Base-by-base conservation (phyloP, 2,797 vertebrate genomes). In the Xyrichtys novacula region DNA sequence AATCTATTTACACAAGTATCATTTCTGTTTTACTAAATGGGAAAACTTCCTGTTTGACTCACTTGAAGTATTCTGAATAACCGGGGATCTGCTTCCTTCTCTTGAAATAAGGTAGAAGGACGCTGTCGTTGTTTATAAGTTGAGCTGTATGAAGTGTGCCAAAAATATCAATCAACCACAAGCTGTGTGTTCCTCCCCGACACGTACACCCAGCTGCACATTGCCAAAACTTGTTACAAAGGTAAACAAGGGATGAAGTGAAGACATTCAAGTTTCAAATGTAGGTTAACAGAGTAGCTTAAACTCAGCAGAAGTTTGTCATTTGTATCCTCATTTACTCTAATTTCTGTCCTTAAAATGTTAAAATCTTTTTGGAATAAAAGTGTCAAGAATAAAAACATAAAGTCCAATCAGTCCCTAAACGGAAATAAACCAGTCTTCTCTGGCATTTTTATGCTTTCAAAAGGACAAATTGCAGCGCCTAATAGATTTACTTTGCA, bases 61-160 rank as follows among this genome's bases (percentile, higher is more conserved):
- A 71, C 20, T 63, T 67, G 32, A 50, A 65, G 32, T 16, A 69
- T 31, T 47, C 36, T 43, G n/a, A 58, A 63, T 64, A 28, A 19
- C 12, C 44, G 46, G 36, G 19, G n/a, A 44, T 48, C 39, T 8
- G 16, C 17, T 10, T 11, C 16, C 1, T 26, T 47, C 28, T 1
- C 22, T 34, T 32, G 38, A 62, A 71, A 54, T 26, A 10, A 11
- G 12, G 16, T 12, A 28, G 4, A 19, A 62, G 2, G 3, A 7
- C 29, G 6, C n/a, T 46, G 4, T 15, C 20, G 38, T 40, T 16
- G 17, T n/a, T 17, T 6, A 6, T 5, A 3, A 7, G 38, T 7
- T n/a, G 7, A 16, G 6, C n/a, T 32, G 20, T 12, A 6, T 34
- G 17, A 49, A 46, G 12, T 28, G 6, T 4, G 29, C 23, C 44